Evolutionary conservation across 2,888 invertebrate genomes (phyloP).

Genomic region (Auanema sp.): DNA sequence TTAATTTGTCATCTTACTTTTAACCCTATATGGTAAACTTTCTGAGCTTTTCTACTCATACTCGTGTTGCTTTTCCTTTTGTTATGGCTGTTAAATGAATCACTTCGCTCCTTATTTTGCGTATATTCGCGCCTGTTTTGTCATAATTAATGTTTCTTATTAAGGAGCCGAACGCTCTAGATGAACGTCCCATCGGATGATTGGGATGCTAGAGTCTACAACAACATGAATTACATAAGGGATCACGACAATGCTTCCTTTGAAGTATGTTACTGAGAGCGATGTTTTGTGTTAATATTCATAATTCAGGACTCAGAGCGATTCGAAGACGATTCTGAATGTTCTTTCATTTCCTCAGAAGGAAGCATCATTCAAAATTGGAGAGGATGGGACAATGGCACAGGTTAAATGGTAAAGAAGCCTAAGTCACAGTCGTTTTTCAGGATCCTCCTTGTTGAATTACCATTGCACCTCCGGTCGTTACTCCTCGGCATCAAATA

Average conservation of each 20-base stretch:
- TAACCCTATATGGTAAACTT: background rate
- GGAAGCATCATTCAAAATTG: slow-evolving; percentile 27
- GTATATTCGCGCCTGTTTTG: too few species aligned
- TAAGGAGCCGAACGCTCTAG: too few species aligned
- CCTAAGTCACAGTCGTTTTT: background rate
- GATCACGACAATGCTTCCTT: slow-evolving; percentile 29
- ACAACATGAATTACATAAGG: background rate
- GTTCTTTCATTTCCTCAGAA: slow-evolving; percentile 22
- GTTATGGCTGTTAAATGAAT: background rate
- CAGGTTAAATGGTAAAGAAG: slow-evolving; percentile 13
- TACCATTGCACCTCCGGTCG: slow-evolving; percentile 14
- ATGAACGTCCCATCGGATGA: too few species aligned
- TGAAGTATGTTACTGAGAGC: slow-evolving; percentile 18
- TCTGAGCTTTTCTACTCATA: background rate
- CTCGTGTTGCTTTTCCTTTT: background rate
- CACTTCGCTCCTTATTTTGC: too few species aligned
- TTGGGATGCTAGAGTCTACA: too few species aligned
- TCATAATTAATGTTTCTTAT: too few species aligned
- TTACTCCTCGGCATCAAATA: slow-evolving; percentile 26
- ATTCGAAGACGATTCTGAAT: slow-evolving; percentile 52
- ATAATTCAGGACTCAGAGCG: slow-evolving; percentile 49
- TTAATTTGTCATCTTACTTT: background rate
- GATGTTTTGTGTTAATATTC: too few species aligned
- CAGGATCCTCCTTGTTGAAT: background rate
- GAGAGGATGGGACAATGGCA: slow-evolving; percentile 31